Base-by-base conservation (phyloP, 2,113 vertebrate genomes). In the Archocentrus centrarchus region DNA sequence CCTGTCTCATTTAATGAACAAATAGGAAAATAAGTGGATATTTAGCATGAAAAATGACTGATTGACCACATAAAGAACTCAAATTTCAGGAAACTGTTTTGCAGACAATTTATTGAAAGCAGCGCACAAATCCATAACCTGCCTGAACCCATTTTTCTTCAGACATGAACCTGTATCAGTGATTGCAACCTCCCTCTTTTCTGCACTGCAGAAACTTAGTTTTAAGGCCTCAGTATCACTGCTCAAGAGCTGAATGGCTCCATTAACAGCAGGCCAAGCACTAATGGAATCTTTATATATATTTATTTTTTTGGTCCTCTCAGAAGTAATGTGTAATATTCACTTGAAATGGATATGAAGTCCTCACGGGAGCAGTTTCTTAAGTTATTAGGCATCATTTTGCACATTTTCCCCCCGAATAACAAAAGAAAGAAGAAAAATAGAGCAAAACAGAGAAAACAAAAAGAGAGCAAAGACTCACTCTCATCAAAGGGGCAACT, bases 401-500 rank as follows among this genome's bases (percentile, higher is more conserved):
- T 68, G 3, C 18, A 27, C 35, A 55, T 11, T 27, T 27, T 3
- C 27, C 27, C 27, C 27, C 27, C 11, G 50, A 58, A 68, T 62
- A 0, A 30, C n/a, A 35, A 64, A 59, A 73, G 80, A 68, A 59
- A 68, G 55, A 3, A 7, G 9, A 35, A 15, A 3, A 27, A 55
- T 11, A 9, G 6, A 59, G 5, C 18, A 77, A 35, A 75, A 44
- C 24, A 6, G 35, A 30, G 35, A 55, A 68, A 68, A 35, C 11
- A 59, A 59, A 82, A 8, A 20, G 61, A 27, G 32, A 32, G 47
- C 15, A 77, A 8, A 32, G 10, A 15, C 5, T 75, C 22, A 7
- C 61, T 77, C 11, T 77, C 70, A 84, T 91, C 91, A 88, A 88
- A 90, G 89, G 77, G 30, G 41, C 7, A 64, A 39, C 59, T 35